Conservation (phyloP, 2,797 vertebrate species). For the Thaleichthys pacificus region DNA sequence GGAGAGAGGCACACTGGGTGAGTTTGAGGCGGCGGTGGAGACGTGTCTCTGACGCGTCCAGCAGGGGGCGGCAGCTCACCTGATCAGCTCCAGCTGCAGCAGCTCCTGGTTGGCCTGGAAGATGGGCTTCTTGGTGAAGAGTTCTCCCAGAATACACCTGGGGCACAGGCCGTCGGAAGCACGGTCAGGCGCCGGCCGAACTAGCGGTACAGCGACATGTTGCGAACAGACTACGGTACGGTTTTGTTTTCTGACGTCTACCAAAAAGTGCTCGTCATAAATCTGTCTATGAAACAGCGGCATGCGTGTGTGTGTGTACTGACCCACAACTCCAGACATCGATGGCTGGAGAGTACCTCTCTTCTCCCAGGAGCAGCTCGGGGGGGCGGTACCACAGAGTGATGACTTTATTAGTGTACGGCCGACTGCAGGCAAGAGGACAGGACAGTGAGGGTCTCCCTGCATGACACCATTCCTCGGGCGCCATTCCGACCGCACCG, state of each 20-base stretch:
- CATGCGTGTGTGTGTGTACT: conserved; percentile 44
- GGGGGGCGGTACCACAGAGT: conserved; percentile 90
- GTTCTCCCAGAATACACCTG: conserved; percentile 97
- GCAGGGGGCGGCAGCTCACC: conserved; percentile 70
- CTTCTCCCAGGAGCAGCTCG: conserved; percentile 86
- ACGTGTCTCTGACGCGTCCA: background rate
- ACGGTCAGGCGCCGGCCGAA: background rate
- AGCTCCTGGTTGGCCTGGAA: conserved; percentile 99
- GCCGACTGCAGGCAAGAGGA: conserved; percentile 74
- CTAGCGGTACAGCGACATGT: background rate
- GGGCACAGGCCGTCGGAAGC: too few relatives aligned
- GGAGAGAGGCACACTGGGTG: background rate
- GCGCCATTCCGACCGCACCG: background rate
- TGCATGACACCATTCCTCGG: too few relatives aligned
- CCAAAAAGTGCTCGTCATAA: too few relatives aligned
- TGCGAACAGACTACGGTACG: too few relatives aligned
- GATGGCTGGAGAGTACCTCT: conserved; percentile 87
- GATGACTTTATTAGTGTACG: conserved; percentile 91
- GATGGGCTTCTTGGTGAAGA: conserved; percentile 98
- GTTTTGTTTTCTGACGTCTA: too few relatives aligned
- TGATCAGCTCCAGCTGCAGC: conserved; percentile 96
- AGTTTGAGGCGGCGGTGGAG: too few relatives aligned
- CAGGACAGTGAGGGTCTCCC: background rate
- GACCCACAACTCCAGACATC: conserved; percentile 92
- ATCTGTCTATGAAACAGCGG: background rate